A percentile compares a stretch with the other conserved stretches of the same genome.
Conservation (phyloP, 2,888 invertebrate genomes). For the Spodoptera picta region DNA sequence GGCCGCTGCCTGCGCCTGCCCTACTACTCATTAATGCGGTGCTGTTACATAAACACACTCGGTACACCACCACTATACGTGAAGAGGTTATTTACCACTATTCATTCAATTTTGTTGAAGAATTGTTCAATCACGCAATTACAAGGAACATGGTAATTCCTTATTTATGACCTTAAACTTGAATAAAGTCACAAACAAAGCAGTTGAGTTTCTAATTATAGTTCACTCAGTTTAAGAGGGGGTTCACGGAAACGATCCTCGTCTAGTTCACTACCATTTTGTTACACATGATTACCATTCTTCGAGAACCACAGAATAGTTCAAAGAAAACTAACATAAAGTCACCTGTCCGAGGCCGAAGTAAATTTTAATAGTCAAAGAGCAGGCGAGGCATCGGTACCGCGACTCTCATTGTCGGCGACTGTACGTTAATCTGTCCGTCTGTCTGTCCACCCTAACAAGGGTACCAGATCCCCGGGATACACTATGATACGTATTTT, state of each 20-base stretch:
- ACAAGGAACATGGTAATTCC: no score
- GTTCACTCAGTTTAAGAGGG: no score
- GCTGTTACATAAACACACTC: constrained; percentile 43
- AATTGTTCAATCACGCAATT: background rate
- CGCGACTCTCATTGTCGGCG: constrained; percentile 61
- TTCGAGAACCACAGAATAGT: constrained; percentile 7
- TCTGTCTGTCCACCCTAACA: constrained; percentile 65
- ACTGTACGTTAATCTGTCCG: constrained; percentile 73
- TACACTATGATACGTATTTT: constrained; percentile 57
- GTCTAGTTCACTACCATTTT: background rate
- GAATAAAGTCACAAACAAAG: no score
- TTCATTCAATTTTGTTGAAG: no score
- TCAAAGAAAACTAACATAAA: constrained; percentile 29
- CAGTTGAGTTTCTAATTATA: no score
- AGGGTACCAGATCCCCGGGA: constrained; percentile 57
- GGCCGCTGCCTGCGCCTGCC: constrained; percentile 34
- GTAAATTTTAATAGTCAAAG: constrained; percentile 54
- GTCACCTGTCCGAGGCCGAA: constrained; percentile 37
- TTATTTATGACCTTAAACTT: no score
- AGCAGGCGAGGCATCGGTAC: constrained; percentile 26
- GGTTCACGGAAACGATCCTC: background rate
- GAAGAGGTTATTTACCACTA: background rate
- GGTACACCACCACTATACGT: constrained; percentile 11
- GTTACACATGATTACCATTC: background rate
- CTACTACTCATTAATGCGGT: constrained; percentile 51